These are phyloP conservation scores for Drosophila cardini DNA, from an alignment of 1,140 invertebrate species.

Conservation along the genomic window DNA sequence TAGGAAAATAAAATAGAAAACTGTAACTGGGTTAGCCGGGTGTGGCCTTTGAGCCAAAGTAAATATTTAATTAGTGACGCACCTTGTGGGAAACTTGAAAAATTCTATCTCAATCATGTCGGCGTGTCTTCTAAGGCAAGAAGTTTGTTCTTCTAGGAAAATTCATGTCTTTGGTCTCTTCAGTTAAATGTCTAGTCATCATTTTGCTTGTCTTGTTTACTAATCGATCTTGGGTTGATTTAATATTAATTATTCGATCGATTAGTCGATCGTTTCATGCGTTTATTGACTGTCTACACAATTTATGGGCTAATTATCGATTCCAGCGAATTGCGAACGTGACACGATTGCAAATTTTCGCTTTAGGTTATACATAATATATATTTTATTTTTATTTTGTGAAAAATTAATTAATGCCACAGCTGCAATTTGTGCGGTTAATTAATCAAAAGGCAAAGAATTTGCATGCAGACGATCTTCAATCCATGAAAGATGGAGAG, in stretches of 20 bases:
- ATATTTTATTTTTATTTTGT: conserved; percentile 2
- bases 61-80: conserved; percentile 78
- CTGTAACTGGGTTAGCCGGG: conserved; percentile 71
- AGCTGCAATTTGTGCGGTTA: conserved; percentile 56
- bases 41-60: conserved; percentile 45
- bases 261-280: conserved; percentile 41
- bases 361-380: conserved; percentile 25
- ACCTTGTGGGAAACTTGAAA: conserved; percentile 69
- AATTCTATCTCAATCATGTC: conserved; percentile 45
- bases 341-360: conserved; percentile 31
- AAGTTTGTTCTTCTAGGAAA: conserved; percentile 38
- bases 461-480: conserved; percentile 39
- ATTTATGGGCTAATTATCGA: conserved; percentile 42
- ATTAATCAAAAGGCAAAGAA: conserved; percentile 51
- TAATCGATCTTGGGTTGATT: conserved; percentile 59
- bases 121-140: conserved; percentile 15
- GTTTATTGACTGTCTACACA: conserved; percentile 18
- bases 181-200: conserved; percentile 11
- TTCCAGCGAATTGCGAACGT: conserved; percentile 34
- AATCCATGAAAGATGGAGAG: background rate
- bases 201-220: conserved; percentile 18
- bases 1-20: conserved; percentile 8
- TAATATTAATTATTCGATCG: conserved; percentile 45
- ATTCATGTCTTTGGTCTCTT: too few relatives aligned
- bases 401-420: conserved; percentile 48